Base-by-base conservation (phyloP, 2,888 invertebrate genomes). In the Lobophora halterata region DNA sequence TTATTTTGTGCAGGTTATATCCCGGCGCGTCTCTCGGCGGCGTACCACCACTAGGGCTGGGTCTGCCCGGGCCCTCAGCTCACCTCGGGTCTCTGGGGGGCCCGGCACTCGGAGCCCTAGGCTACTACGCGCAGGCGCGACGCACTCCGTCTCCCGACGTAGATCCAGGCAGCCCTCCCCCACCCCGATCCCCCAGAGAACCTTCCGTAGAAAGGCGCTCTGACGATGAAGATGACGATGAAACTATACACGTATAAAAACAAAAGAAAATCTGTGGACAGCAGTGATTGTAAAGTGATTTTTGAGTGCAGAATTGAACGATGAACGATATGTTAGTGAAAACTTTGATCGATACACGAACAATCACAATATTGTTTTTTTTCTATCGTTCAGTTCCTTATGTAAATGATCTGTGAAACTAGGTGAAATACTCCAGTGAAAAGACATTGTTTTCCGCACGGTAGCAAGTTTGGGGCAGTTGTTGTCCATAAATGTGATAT, bases 31-130 rank as follows among this genome's bases (percentile, higher is more conserved):
- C 91, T 71, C 83, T 91, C 52, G 89, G 65, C 26, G 88, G 81
- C 62, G 90, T 80, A 47, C 90, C 70, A 50, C 90, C 82, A 9
- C 68, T 90, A 12, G 89, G 90, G 10, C 80, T 91, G 56, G 92
- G 92, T 25, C 78, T 92, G 34, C 91, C 92, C 2, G 92, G 92
- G 3, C 92, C 93, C 1, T 92, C 91, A 35, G 91, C 92, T 16
- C 92, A 92, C 58, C 77, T 92, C 7, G 90, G 91, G 12, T 89
- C 90, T 5, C 76, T 93, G 7, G 91, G 93, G 5, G 93, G 91
- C 38, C 93, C 94, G 49, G 93, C 90, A 62, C 90, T 93, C 10
- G 75, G 89, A 26, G 78, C 90, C 51, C 65, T 89, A 54, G 75
- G 85, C 60, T 74, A 89, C 80, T 79, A 89, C 69, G 73, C 89